phyloP scores from a whole-genome alignment of 2,888 invertebrate species.

The Mimachlamys varia region DNA sequence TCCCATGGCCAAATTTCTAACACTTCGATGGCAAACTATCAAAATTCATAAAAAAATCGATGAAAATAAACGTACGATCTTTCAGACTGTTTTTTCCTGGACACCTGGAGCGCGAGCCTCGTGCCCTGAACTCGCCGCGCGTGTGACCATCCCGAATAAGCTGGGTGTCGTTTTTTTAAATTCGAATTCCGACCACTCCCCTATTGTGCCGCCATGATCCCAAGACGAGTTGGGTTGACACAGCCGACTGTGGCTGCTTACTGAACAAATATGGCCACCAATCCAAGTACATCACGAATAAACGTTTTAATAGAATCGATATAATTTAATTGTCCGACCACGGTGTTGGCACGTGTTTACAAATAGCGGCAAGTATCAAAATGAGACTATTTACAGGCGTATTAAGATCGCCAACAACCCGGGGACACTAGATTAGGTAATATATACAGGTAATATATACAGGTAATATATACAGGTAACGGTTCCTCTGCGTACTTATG shows the following conservation, averaged over 20 bases:
- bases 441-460: too few relatives aligned
- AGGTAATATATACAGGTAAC: too few relatives aligned
- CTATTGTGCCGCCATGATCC: neutral
- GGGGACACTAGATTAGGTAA: neutral
- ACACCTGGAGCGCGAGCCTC: conserved; percentile 9
- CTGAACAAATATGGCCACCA: neutral
- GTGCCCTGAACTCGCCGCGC: neutral
- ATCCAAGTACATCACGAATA: neutral
- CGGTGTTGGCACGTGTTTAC: neutral
- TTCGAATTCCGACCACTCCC: neutral
- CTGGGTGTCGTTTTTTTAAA: neutral
- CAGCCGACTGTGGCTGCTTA: neutral
- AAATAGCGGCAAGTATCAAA: conserved; percentile 5
- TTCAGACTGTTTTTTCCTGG: neutral
- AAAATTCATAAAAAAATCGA: neutral
- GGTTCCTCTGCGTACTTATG: too few relatives aligned
- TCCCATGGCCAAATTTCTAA: conserved; percentile 13
- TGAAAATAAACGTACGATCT: neutral
- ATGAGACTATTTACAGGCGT: neutral
- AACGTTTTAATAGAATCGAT: conserved; percentile 3
- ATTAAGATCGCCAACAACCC: neutral
- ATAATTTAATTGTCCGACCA: neutral
- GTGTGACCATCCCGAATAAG: neutral
- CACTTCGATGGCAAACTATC: neutral
- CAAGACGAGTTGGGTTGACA: neutral